Evolutionary conservation across 2,797 vertebrate species (phyloP).

Genomic region (Xerus rutilus): DNA sequence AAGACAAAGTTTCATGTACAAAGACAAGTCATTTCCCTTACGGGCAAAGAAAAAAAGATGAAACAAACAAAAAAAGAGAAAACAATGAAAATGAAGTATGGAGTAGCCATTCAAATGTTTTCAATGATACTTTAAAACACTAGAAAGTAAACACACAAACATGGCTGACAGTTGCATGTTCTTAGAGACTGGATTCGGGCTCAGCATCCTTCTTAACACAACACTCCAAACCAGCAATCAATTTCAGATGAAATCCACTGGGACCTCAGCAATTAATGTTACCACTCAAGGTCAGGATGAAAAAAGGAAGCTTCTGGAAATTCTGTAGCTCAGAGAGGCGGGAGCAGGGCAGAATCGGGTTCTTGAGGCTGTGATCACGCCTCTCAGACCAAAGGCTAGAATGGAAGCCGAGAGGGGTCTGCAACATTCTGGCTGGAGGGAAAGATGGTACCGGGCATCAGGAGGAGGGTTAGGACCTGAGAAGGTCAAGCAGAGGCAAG

Average conservation of each 20-base stretch:
- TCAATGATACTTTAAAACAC: neutral
- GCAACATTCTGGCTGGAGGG: neutral
- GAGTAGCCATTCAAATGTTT: neutral
- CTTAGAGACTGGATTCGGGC: neutral
- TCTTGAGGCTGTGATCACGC: neutral
- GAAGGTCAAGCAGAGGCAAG: neutral
- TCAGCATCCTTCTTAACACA: neutral
- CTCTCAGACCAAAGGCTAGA: neutral
- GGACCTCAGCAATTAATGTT: neutral
- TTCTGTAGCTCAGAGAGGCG: fast-evolving
- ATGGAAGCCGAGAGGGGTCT: neutral
- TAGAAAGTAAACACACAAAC: neutral
- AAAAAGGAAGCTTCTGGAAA: neutral
- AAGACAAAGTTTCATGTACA: neutral
- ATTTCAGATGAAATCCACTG: fast-evolving
- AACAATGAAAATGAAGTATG: neutral
- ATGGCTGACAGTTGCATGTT: neutral
- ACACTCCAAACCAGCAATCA: neutral
- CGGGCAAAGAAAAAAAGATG: neutral
- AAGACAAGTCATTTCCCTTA: neutral
- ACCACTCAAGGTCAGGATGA: neutral
- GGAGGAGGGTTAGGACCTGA: neutral
- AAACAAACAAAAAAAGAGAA: neutral
- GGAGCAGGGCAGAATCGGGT: too few relatives aligned
- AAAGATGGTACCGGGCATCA: neutral